phyloP scores from a whole-genome alignment of 1,140 invertebrate species.

The Lepidurus couesii region DNA sequence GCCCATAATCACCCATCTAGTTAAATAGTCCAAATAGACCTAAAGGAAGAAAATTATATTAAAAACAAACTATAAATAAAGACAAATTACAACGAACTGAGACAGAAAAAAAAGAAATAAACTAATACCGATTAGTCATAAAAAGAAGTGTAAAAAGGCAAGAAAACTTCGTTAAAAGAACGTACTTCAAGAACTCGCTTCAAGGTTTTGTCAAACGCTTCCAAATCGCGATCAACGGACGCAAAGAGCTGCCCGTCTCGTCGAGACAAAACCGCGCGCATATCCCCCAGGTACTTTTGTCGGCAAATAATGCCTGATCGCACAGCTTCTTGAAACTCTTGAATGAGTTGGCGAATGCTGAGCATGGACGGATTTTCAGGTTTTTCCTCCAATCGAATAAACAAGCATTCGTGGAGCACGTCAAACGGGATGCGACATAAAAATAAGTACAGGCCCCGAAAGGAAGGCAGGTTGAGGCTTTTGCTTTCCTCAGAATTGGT shows the following conservation, averaged over 20 bases:
- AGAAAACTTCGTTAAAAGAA: constrained; percentile 26
- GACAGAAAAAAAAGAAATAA: neutral
- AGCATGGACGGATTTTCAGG: constrained; percentile 75
- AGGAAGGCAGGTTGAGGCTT: constrained; percentile 71
- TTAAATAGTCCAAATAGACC: constrained; percentile 67
- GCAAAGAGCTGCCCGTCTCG: constrained; percentile 45
- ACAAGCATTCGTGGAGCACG: constrained; percentile 79
- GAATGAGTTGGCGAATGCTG: constrained; percentile 77
- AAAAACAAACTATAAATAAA: neutral
- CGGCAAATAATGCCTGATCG: constrained; percentile 69
- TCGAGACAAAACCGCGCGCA: constrained; percentile 55
- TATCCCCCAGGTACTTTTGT: constrained; percentile 60
- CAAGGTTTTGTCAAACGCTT: constrained; percentile 70
- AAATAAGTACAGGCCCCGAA: constrained; percentile 72
- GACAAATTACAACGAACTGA: neutral
- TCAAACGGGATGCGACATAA: constrained; percentile 73
- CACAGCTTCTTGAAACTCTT: constrained; percentile 72
- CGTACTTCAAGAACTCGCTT: constrained; percentile 59
- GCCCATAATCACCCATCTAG: constrained; percentile 62
- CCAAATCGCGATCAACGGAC: constrained; percentile 55
- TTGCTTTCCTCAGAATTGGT: constrained; percentile 69
- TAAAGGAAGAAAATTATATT: constrained; percentile 30
- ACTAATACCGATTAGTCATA: neutral
- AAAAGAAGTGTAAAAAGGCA: neutral
- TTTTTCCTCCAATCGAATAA: constrained; percentile 72